Evolutionary conservation across 1,140 invertebrate species (phyloP).

Genomic region (Brachionus plicatilis): DNA sequence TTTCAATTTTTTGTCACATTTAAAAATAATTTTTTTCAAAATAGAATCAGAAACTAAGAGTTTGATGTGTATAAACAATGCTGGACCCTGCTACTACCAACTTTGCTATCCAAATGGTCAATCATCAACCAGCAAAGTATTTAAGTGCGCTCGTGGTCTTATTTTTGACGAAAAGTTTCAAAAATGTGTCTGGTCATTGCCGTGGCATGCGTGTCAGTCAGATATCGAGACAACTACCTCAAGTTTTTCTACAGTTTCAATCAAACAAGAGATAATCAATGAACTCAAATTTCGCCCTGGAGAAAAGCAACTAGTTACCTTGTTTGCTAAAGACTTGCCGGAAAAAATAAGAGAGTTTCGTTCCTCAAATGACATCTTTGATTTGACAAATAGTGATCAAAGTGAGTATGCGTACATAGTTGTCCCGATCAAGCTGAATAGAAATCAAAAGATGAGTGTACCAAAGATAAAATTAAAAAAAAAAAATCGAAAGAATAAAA

Average conservation of each 20-base stretch:
- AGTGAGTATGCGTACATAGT: slow-evolving; percentile 25
- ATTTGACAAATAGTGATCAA: neutral
- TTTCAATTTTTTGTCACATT: neutral
- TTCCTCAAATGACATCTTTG: neutral
- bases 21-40: neutral
- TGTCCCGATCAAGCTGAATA: slow-evolving; percentile 5
- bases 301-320: neutral
- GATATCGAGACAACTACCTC: neutral
- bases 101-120: neutral
- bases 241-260: neutral
- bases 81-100: neutral
- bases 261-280: neutral
- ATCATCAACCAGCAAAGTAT: neutral
- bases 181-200: neutral
- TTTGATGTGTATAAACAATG: neutral
- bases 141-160: slow-evolving; percentile 25
- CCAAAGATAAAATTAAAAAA: neutral
- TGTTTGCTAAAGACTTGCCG: neutral
- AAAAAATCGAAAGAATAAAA: slow-evolving; percentile 4
- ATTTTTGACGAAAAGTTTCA: slow-evolving; percentile 28
- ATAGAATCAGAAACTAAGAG: neutral
- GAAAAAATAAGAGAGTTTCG: neutral
- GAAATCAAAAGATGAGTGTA: neutral
- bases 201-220: slow-evolving; percentile 22
- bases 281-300: neutral